These are phyloP conservation scores for Lamellibrachia columna DNA, from an alignment of 2,888 invertebrate genomes.

Conservation along the genomic window DNA sequence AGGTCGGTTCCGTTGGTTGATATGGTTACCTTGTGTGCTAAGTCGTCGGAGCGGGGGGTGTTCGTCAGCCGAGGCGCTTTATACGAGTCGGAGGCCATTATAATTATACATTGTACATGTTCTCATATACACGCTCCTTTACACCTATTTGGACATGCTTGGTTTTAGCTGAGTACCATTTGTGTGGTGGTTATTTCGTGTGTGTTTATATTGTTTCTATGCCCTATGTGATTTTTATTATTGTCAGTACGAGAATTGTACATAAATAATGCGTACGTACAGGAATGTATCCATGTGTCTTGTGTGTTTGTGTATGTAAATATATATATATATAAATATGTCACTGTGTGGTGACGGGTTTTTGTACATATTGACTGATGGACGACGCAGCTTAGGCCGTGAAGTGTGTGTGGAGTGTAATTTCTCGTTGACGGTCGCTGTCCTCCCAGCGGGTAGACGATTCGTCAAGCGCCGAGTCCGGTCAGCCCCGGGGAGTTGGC, in stretches of 20 bases:
- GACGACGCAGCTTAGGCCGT: constrained; percentile 1
- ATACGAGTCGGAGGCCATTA: background rate
- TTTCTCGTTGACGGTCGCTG: background rate
- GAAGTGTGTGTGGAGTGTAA: background rate
- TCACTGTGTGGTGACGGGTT: background rate
- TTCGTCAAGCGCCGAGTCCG: background rate
- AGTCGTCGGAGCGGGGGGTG: background rate
- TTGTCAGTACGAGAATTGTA: constrained; percentile 16
- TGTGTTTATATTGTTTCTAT: constrained; percentile 16
- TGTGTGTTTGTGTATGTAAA: background rate
- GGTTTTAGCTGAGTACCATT: background rate
- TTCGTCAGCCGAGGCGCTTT: background rate
- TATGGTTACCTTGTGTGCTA: background rate
- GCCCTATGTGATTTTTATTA: constrained; percentile 11
- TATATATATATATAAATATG: background rate
- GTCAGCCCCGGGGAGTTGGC: background rate
- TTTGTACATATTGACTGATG: constrained; percentile 14
- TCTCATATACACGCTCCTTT: constrained; percentile 9
- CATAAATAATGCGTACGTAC: background rate
- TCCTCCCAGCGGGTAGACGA: background rate
- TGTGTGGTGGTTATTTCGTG: background rate
- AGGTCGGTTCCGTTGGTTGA: background rate
- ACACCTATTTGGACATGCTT: background rate
- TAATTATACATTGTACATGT: background rate
- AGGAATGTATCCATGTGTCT: background rate